phyloP scores from a whole-genome alignment of 1,140 invertebrate genomes.

The Cotesia vestalis region DNA sequence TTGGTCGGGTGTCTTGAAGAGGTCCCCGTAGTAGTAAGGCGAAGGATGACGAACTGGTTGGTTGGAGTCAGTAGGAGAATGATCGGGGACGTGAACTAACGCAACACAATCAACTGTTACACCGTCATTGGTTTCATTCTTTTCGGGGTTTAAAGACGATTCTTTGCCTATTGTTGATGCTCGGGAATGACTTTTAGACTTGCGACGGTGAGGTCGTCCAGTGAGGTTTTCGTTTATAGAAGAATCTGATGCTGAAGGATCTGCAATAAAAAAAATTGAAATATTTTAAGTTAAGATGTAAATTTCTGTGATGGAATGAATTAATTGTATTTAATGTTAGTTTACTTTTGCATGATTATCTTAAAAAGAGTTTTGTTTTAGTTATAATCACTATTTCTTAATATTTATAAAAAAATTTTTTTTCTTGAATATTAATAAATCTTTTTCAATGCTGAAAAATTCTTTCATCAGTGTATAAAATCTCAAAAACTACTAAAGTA shows the following conservation, averaged over 20 bases:
- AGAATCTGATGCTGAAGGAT: constrained; percentile 58
- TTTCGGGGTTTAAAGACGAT: constrained; percentile 19
- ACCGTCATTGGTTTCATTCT: constrained; percentile 40
- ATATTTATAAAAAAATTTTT: too few species aligned
- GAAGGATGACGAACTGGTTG: constrained; percentile 74
- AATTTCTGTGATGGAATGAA: too few species aligned
- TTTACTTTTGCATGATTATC: too few species aligned
- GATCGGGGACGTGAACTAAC: constrained; percentile 56
- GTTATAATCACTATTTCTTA: too few species aligned
- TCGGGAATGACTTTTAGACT: background rate
- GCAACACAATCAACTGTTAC: constrained; percentile 56
- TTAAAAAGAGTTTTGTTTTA: too few species aligned
- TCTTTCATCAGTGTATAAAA: too few species aligned
- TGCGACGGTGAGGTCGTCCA: constrained; percentile 41
- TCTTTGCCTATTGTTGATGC: constrained; percentile 7
- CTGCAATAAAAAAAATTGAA: constrained; percentile 44
- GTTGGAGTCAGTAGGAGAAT: constrained; percentile 58
- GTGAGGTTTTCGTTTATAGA: constrained; percentile 56
- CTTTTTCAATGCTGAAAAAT: too few species aligned
- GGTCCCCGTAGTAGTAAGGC: constrained; percentile 80
- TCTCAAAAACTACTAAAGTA: too few species aligned
- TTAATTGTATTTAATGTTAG: too few species aligned
- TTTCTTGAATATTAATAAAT: too few species aligned
- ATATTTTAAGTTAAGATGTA: background rate
- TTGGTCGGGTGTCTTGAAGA: constrained; percentile 69